Evolutionary conservation across 2,888 invertebrate genomes (phyloP), one percentile per base, ranked within the genome.

Genomic region (Zygothrica quintamaculata): DNA sequence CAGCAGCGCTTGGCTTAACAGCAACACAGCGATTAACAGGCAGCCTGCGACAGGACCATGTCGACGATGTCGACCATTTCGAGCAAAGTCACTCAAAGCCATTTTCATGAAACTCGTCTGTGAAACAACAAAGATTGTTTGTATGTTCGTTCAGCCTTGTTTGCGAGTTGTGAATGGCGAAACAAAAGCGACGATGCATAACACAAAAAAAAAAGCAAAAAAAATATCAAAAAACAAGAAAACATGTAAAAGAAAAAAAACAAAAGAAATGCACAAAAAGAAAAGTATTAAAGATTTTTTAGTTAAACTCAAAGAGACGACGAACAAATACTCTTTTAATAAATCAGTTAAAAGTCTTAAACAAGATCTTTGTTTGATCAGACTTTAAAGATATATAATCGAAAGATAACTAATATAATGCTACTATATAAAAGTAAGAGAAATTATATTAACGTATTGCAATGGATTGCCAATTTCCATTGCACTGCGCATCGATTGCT

Each of bases 21-120:
- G 66, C 74, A 76, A 82, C 84, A 88, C 75, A 73, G 67, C 85
- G 85, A 88, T 89, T 86, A 88, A 87, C 74, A 85, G 74, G 64
- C 77, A 74, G 55, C 60, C 70, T 60, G 76, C 82, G 66, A 64
- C 77, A 76, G 67, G 58, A 68, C 67, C 67, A 69, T 62, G 65
- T 50, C 57, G 60, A 68, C 67, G 70, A 69, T 62, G 65, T 50
- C 57, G 60, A 37, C 59, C 58, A 57, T 64, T 65, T 62, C 61
- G 62, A 46, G 69, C 74, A 80, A 80, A 76, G 84, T 78, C 82
- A 86, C 87, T 88, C 85, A 84, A 86, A 88, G 84, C 74, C 89
- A 88, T 88, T 88, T 88, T 71, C 77, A 84, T 82, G 88, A 70
- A 25, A 59, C 67, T 55, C 44, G 53, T 69, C 82, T 78, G 75